Evolutionary conservation across 2,797 vertebrate species (phyloP), one percentile per base, ranked within the genome.

Genomic region (Rhinogobio ventralis): DNA sequence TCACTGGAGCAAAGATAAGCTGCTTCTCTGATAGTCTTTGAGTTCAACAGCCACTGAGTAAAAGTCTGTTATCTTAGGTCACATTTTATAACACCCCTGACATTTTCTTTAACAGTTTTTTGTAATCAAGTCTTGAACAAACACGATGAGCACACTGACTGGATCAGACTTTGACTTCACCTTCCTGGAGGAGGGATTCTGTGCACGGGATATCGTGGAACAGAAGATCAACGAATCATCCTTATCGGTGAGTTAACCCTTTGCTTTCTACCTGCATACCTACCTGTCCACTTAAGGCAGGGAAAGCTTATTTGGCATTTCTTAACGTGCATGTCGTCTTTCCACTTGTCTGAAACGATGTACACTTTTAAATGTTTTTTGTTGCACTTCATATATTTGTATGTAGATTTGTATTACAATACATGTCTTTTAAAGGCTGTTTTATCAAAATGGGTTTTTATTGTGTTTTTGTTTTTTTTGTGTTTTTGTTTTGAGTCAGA

Each of bases 181-280:
- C 83, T 97, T 98, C 92, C 95, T 99, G 36, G 97, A 99, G 9
- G 98, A 99, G 92, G 98, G 98, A 55, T 99, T 99, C 90, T 95
- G 95, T 91, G 97, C 97, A 87, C 95, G 96, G 88, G 97, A 99
- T 89, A 96, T 96, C 71, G 93, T 99, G 88, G 97, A 99, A 89
- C 97, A 99, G 93, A 99, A 97, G 92, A 97, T 99, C 90, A 99
- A 98, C 66, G 98, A 99, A 94, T 96, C 96, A 20, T 97, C 95
- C 46, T 92, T 93, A 88, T 97, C 97, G 0, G 98, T 99, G 91
- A 96, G 96, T 94, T 86, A 75, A 1, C 20, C 4, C 11, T 1
- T 19, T 28, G 17, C 14, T 28, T 13, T 14, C 23, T 10, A 46
- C 66, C 55, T 19, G 23, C 11, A 64, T 0, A 36, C 55, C 39